Base-by-base conservation (phyloP, 2,888 invertebrate genomes). In the Megalurothrips usitatus region DNA sequence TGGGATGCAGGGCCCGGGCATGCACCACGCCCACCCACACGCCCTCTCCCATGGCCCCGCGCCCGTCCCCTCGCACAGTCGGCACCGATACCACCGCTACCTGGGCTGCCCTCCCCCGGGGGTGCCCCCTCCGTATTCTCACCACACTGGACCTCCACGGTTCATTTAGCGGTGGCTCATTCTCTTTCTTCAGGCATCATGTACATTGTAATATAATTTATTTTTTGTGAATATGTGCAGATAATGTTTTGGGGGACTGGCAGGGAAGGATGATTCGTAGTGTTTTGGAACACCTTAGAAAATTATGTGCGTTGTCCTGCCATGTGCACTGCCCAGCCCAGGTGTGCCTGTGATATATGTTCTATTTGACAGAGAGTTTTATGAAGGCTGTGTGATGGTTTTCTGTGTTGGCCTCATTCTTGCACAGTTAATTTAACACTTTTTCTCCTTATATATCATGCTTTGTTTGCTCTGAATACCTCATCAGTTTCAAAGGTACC, bases 141-240 rank as follows among this genome's bases (percentile, higher is more conserved):
- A 84, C 80, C 85, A 84, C 78, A 84, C 84, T 1, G 85, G 84
- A 4, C 84, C 85, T 49, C 85, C 85, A 47, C 82, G 85, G 58
- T 85, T 85, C 82, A 85, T 85, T 83, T 85, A 85, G 85, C 83
- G 83, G 63, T 75, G 68, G 23, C 58, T 58, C 58, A 52, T 19
- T 14, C 58, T 19, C 14, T 14, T 9, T 43, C 34, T 43, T 43
- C 6, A 43, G 34, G 34, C 34, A 43, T 43, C 79, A 81, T 81
- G 81, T 82, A 58, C 17, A 48, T 23, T 11, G 68, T 26, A 1
- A 17, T 23, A 11, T 26, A 9, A 26, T 75, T 75, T 23, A 58
- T 75, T 26, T 23, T 75, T 26, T 75, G 68, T 43, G 34, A 43
- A 43, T 48, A 10, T 1, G 68, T 75, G 26, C 23, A 26, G 12